Evolutionary conservation across 2,888 invertebrate genomes (phyloP), one percentile per base, ranked within the genome.

Genomic region (Orchesella flavescens): DNA sequence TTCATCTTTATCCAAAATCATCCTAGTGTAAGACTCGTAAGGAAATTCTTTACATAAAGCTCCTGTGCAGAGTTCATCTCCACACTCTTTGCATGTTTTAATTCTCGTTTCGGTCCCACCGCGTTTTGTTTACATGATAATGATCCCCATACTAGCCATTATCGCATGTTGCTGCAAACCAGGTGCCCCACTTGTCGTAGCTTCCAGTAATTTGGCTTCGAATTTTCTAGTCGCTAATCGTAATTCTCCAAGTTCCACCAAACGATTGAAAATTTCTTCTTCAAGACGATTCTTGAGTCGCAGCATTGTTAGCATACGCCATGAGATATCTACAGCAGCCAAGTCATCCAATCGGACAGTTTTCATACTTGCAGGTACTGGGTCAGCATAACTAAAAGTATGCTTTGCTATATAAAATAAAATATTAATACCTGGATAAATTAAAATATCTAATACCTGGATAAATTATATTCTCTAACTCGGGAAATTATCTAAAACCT

Each of bases 231-330:
- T 88, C 17, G 74, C 72, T 21, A 87, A 55, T 44, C 84, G 66
- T n/a, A 87, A 57, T 75, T 87, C 87, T 0, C 88, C 88, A 24
- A 88, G 65, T 79, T 88, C 88, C 1, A 87, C 88, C 5, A 88
- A 43, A 94, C 94, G 93, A 86, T 95, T 95, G 89, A 95, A 97
- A 91, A 95, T 95, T 89, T 96, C 95, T 90, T 97, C 96, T 89
- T 97, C 97, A 24, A 93, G 90, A 89, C 95, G 95, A 44, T 93
- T 93, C 90, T 96, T 96, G 0, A 97, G 97, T 88, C 96, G 92
- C 43, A 95, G 90, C n/a, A 95, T 94, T 15, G 97, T 97, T 79
- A 97, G 91, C 97, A 97, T 97, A 90, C 95, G 93, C 97, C 97
- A 97, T 89, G 96, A 96, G 85, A 97, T 97, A 53, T 95, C 94